Base-by-base conservation (phyloP, 2,113 vertebrate genomes). In the Archilochus colubris region DNA sequence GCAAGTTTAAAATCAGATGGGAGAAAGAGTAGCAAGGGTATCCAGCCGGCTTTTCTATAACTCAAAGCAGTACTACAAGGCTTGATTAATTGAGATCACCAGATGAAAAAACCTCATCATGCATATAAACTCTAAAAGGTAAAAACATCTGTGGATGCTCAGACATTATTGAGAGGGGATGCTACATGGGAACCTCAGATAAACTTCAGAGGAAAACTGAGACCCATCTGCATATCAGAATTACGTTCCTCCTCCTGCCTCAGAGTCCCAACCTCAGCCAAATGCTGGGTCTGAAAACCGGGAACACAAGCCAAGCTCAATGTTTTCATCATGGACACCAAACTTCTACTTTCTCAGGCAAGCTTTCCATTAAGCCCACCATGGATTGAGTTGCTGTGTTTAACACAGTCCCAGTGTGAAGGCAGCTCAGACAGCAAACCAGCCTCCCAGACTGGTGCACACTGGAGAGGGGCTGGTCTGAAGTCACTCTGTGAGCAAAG, bases 61-160 rank as follows among this genome's bases (percentile, higher is more conserved):
- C 86, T 93, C 82, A 53, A 59, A 89, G 88, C 62, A 81, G 61
- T 61, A 73, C 69, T 93, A 94, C 57, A 83, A 88, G 79, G 82
- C 40, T 94, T 95, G 85, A 94, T 96, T 94, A 95, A 94, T 57
- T 91, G 85, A 93, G 79, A 95, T 86, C 89, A 74, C 44, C 82
- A 88, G 89, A 95, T 77, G 85, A 93, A 91, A 94, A 94, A 95
- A 74, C 44, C 55, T 91, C 85, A 78, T 62, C 63, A 48, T 2
- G 54, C 40, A 51, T 66, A 67, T 53, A 73, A 88, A 78, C 88
- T 12, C 75, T 82, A 88, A 90, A 80, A 74, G 58, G 89, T 86
- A 62, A 90, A 95, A 95, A 78, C 83, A 93, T 89, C 80, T 91
- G 83, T 72, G 48, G 72, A 63, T 88, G 57, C 68, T 90, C 76